phyloP scores from a whole-genome alignment of 2,888 invertebrate genomes.

The Choreutis nemorana region DNA sequence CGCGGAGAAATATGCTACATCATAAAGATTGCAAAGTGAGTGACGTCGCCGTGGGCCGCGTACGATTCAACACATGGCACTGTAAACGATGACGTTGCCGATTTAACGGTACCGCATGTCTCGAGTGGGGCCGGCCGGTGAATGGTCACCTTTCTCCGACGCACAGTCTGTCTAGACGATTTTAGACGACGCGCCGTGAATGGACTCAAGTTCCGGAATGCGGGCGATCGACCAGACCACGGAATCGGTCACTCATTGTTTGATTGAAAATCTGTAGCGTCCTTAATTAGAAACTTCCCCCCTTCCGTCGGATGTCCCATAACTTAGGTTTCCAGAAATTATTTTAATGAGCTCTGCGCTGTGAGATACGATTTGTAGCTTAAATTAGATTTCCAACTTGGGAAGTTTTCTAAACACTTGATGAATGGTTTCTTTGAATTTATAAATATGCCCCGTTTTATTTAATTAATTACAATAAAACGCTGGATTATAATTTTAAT shows the following conservation, averaged over 20 bases:
- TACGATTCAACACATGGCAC: conserved; percentile 6
- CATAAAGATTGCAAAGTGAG: neutral
- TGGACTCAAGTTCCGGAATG: conserved; percentile 60
- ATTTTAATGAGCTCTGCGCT: neutral
- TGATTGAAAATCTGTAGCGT: conserved; percentile 38
- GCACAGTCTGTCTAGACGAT: conserved; percentile 41
- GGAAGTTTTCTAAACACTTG: no score
- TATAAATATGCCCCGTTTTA: no score
- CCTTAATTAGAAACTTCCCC: conserved; percentile 34
- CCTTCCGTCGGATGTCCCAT: conserved; percentile 12
- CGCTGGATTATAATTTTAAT: no score
- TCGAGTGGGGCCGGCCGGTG: conserved; percentile 43
- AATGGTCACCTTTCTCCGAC: conserved; percentile 66
- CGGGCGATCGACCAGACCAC: conserved; percentile 43
- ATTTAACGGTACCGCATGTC: conserved; percentile 36
- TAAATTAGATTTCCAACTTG: neutral
- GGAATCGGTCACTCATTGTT: conserved; percentile 31
- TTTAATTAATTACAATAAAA: no score
- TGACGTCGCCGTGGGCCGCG: neutral
- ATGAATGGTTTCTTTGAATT: no score
- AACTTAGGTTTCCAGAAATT: conserved; percentile 11
- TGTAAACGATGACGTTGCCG: conserved; percentile 19
- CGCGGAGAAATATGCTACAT: no score
- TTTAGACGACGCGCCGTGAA: conserved; percentile 50
- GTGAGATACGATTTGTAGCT: neutral